phyloP scores from a whole-genome alignment of 2,888 invertebrate species.

The Rugalucina vietnamica region DNA sequence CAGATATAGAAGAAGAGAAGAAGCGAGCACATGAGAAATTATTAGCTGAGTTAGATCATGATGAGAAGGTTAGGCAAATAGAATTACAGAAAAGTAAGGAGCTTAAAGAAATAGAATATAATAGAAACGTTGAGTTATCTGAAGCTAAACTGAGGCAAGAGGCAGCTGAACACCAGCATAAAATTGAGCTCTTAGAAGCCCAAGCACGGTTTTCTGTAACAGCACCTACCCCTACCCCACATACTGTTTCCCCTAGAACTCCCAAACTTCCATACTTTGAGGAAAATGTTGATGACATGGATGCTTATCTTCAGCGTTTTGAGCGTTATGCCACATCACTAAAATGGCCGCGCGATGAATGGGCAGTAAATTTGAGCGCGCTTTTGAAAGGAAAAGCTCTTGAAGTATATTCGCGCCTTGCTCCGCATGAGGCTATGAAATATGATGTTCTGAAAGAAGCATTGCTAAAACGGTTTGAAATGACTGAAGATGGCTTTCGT shows the following conservation, averaged over 20 bases:
- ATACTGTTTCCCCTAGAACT: not conserved
- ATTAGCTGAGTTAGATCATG: not conserved
- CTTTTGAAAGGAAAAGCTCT: slow-evolving; percentile 18
- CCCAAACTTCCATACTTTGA: not conserved
- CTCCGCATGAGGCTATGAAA: not conserved
- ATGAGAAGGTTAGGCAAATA: not conserved
- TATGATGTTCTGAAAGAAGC: slow-evolving; percentile 24
- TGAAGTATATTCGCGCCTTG: slow-evolving; percentile 22
- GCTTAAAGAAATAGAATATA: not conserved
- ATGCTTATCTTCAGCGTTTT: not conserved
- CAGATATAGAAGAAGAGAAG: not conserved
- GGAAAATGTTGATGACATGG: not conserved
- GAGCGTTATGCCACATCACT: not conserved
- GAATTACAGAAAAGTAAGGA: not conserved
- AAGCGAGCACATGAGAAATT: not conserved
- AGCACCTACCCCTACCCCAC: not conserved
- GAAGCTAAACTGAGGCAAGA: not conserved
- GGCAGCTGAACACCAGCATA: not conserved
- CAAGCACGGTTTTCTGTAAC: not conserved
- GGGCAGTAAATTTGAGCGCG: too few relatives aligned
- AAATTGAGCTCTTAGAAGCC: not conserved
- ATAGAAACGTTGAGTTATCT: not conserved
- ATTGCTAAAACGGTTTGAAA: slow-evolving; percentile 16
- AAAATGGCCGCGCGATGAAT: too few relatives aligned
- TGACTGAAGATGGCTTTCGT: slow-evolving; percentile 27